Percentiles rank a stretch among this genome's conserved stretches.
phyloP scores from a whole-genome alignment of 2,797 vertebrate genomes.

The Menidia menidia region DNA sequence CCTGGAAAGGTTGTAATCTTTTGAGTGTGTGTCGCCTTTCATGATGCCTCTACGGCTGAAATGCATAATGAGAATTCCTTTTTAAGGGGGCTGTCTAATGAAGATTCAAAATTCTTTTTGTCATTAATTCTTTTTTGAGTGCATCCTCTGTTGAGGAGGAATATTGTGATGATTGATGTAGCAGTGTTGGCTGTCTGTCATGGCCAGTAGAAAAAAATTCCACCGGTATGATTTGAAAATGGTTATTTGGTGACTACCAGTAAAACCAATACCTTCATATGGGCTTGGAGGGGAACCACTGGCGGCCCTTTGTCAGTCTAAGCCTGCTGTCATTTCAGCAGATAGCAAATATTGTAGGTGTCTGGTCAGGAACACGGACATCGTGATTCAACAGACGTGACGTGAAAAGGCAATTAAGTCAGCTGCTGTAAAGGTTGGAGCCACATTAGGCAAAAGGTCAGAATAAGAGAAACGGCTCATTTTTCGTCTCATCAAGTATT shows the following conservation, averaged over 20 bases:
- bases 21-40: neutral
- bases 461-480: neutral
- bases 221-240: slow-evolving; percentile 9
- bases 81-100: neutral
- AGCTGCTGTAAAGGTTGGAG: slow-evolving; percentile 9
- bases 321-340: slow-evolving; percentile 11
- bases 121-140: neutral
- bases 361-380: slow-evolving; percentile 25
- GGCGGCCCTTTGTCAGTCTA: slow-evolving; percentile 21
- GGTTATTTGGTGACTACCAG: slow-evolving; percentile 10
- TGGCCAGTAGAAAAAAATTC: slow-evolving; percentile 16
- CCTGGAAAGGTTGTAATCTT: slow-evolving; percentile 1
- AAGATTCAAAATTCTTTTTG: neutral
- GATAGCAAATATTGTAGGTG: slow-evolving; percentile 17
- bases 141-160: neutral
- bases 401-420: slow-evolving; percentile 47
- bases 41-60: neutral
- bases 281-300: slow-evolving; percentile 10
- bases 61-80: slow-evolving; percentile 7
- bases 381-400: slow-evolving; percentile 28
- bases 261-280: slow-evolving; percentile 16
- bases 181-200: slow-evolving; percentile 32
- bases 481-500: neutral
- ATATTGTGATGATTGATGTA: slow-evolving; percentile 1
- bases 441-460: slow-evolving; percentile 17